Percentiles rank a stretch among this genome's conserved stretches.
Conservation (phyloP, 2,797 vertebrate genomes). For the Oophaga sylvatica region DNA sequence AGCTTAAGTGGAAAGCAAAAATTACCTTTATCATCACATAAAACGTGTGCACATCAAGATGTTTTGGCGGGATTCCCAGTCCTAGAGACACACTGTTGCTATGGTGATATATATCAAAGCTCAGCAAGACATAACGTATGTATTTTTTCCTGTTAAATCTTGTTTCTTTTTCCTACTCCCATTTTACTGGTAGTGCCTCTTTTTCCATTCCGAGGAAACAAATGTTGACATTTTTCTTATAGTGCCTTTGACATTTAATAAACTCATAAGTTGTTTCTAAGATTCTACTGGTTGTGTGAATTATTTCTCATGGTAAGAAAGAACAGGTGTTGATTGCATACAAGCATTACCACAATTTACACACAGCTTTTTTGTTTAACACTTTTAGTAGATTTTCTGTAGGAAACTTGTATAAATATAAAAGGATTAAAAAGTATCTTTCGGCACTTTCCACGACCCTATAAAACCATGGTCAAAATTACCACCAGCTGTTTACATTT, state of each 20-base stretch:
- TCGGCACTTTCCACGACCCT: no score
- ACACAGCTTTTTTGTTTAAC: background rate
- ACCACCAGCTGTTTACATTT: no score
- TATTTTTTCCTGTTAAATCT: slow-evolving; percentile 43
- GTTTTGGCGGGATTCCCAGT: slow-evolving; percentile 59
- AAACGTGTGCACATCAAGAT: slow-evolving; percentile 60
- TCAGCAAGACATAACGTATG: slow-evolving; percentile 57
- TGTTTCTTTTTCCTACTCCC: slow-evolving; percentile 24
- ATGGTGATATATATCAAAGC: slow-evolving; percentile 62
- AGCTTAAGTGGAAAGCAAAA: slow-evolving; percentile 60
- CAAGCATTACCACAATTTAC: background rate
- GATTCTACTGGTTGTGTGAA: slow-evolving; percentile 5
- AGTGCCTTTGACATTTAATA: slow-evolving; percentile 18
- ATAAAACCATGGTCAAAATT: no score
- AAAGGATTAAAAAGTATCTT: background rate
- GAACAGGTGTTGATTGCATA: slow-evolving; percentile 20
- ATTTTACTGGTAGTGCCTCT: slow-evolving; percentile 26
- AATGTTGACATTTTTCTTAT: background rate
- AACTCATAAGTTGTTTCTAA: slow-evolving; percentile 26
- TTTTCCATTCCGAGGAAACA: slow-evolving; percentile 20
- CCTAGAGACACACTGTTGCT: slow-evolving; percentile 54
- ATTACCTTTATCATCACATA: slow-evolving; percentile 62
- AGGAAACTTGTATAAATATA: background rate
- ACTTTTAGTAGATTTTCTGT: background rate
- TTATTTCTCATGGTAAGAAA: slow-evolving; percentile 8